Evolutionary conservation across 2,888 invertebrate species (phyloP), one percentile per base, ranked within the genome.

Genomic region (Scotopteryx bipunctaria): DNA sequence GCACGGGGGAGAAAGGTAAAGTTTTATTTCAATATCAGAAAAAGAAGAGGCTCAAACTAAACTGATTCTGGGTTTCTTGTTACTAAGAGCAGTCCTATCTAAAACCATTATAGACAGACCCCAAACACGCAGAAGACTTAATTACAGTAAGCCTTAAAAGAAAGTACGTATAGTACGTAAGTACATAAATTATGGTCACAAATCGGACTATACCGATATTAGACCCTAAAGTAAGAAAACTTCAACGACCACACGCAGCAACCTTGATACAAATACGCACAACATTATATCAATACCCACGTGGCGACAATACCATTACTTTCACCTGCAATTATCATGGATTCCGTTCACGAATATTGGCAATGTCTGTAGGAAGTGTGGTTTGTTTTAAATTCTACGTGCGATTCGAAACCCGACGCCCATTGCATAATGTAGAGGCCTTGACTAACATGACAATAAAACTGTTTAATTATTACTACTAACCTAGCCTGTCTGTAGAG

Each of bases 1-100:
- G 66, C 96, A 96, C 71, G 96, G 96, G 2, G 96, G 96, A 23
- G 96, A 96, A 84, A 92, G 92, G 92, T 91, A 69, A 69, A 2
- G 5, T 27, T 13, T 19, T 5, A 9, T 16, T 44, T 36, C 3
- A 17, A 35, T 17, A 35, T 4, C n/a, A 27, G 1, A 11, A n/a
- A n/a, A n/a, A n/a, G n/a, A n/a, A n/a, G n/a, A n/a, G n/a, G n/a
- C n/a, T n/a, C n/a, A n/a, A n/a, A n/a, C n/a, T n/a, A n/a, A n/a
- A n/a, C n/a, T n/a, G n/a, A n/a, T n/a, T n/a, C n/a, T n/a, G n/a
- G n/a, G n/a, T n/a, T n/a, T n/a, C n/a, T n/a, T n/a, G n/a, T n/a
- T n/a, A n/a, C n/a, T n/a, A n/a, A n/a, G n/a, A n/a, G n/a, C n/a
- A n/a, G n/a, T n/a, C n/a, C n/a, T n/a, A n/a, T n/a, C n/a, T n/a